Conservation (phyloP, 2,113 vertebrate genomes). For the Picathartes gymnocephalus region DNA sequence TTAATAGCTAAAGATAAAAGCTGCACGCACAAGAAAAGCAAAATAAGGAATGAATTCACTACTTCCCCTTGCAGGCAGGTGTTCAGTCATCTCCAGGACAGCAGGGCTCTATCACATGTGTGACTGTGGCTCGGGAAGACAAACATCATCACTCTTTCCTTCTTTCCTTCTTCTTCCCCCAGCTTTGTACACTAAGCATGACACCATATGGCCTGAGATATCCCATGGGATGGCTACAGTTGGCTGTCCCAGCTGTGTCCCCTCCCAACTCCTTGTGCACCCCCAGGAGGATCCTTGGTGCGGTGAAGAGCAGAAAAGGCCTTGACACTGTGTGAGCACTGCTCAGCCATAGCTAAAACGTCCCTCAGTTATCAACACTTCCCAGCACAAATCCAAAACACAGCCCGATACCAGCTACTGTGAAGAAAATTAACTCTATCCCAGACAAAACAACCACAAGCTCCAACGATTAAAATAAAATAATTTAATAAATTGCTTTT, state of each 20-base stretch:
- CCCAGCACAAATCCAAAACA: background rate
- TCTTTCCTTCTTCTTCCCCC: background rate
- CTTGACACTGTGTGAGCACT: background rate
- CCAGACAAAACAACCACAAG: background rate
- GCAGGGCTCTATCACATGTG: background rate
- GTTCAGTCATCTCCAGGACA: background rate
- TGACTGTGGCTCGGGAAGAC: background rate
- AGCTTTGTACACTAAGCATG: background rate
- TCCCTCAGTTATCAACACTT: background rate
- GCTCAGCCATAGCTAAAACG: background rate
- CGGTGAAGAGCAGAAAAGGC: background rate
- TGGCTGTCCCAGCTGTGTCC: background rate
- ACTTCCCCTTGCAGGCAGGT: background rate
- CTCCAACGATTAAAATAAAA: background rate
- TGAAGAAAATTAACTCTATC: background rate
- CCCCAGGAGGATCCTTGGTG: background rate
- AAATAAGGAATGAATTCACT: background rate
- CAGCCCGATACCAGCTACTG: background rate
- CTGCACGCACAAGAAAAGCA: background rate
- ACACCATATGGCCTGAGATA: background rate
- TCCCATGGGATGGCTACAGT: background rate
- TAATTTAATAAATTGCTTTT: background rate
- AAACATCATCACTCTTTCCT: background rate
- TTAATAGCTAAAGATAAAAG: background rate
- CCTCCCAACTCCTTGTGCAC: background rate